Evolutionary conservation across 2,888 invertebrate species (phyloP), one percentile per base, ranked within the genome.

Genomic region (Drosophila testacea): DNA sequence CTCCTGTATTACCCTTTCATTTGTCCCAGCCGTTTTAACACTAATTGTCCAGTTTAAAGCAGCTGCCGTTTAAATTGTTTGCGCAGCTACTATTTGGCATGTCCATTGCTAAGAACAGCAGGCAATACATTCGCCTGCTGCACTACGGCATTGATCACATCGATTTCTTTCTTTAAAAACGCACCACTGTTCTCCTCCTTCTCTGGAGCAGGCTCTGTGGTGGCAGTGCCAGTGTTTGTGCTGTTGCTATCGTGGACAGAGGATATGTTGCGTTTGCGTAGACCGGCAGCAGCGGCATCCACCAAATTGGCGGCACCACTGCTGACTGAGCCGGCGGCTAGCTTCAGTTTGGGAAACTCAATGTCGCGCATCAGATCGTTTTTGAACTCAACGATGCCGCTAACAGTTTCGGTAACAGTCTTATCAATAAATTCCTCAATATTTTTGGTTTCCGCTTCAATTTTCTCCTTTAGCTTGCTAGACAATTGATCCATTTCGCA

Each of bases 401-500:
- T 91, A 44, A 92, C 92, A 72, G 92, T 92, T 62, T 92, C 92
- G 47, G 90, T 91, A 59, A 92, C 92, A 89, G 92, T 92, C 91
- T 93, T 93, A 91, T 93, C 93, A 80, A 93, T 92, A 85, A 93
- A 93, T 65, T 92, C 93, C 84, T 93, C 93, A 88, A 93, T 93
- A 79, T 92, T 93, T 73, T 91, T 91, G 59, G 93, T 91, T 77
- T 93, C 93, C 44, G 91, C 90, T 69, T 92, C 93, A 64, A 93
- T 90, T 70, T 93, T 92, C 69, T 92, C 92, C 79, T 91, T 92
- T 6, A 93, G 70, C 61, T 92, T 92, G 77, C 88, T 91, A 11
- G 92, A 92, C 77, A 93, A 81, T 63, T 92, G 92, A 72, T 92
- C 92, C 91, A 92, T 92, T 82, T 93, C 93, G 73, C 91, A 92